Evolutionary conservation across 2,888 invertebrate genomes (phyloP), one percentile per base, ranked within the genome.

Genomic region (Zeuzera pyrina): DNA sequence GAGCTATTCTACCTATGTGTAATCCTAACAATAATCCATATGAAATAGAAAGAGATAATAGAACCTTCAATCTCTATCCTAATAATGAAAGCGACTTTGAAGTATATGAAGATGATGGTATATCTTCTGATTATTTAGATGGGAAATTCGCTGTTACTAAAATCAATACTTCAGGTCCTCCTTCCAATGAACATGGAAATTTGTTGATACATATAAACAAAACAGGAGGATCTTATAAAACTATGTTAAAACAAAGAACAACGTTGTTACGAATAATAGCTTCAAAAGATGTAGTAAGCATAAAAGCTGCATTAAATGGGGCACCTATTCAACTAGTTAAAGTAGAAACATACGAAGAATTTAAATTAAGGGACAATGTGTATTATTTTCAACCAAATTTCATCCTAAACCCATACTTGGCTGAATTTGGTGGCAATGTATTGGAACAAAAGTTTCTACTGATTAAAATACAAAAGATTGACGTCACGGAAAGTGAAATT

Each of bases 61-160:
- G 81, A 45, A 63, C 64, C 2, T 64, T 73, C 33, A 59, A 60
- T 21, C 39, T 83, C 16, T 81, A 79, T 41, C 70, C 78, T 11
- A 70, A 65, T 38, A 59, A 57, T 3, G 45, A 60, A 36, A 47
- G 65, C 3, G 47, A 39, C 12, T 71, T 73, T 34, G 45, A 52
- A 31, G 49, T 74, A 33, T 81, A 78, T 42, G 81, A 83, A 62
- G 81, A 83, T 39, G 81, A 83, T 35, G 81, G 79, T 2, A 55
- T 63, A 39, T 57, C 70, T 25, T 42, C 59, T 3, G 61, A 65
- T 34, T 79, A 79, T 47, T 49, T 64, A 33, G 36, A 61, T 34
- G 55, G 56, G 0, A 36, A 54, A 16, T 62, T 47, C 36, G 71
- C 74, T 15, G 53, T 46, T 33, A 78, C 78, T 3, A 52, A 58